Evolutionary conservation across 2,888 invertebrate species (phyloP).

Genomic region (Drosophila monieri): DNA sequence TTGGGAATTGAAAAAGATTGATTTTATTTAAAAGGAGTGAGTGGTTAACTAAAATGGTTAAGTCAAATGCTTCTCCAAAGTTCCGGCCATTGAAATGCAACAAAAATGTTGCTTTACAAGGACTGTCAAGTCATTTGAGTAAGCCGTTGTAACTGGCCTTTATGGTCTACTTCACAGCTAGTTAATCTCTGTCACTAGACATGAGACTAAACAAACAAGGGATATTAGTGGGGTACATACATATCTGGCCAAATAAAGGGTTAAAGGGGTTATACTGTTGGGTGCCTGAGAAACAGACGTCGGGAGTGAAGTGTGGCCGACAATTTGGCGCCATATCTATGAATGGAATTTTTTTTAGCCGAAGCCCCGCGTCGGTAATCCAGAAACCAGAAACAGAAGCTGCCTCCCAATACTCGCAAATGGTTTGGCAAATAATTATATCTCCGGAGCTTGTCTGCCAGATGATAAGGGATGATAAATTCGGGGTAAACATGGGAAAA

Average conservation of each 20-base stretch:
- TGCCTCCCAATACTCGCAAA: conserved; percentile 21
- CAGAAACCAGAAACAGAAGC: conserved; percentile 26
- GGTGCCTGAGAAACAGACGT: conserved; percentile 16
- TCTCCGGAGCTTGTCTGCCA: conserved; percentile 21
- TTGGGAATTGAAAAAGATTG: too few species aligned
- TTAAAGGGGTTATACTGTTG: conserved; percentile 6
- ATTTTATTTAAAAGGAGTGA: too few species aligned
- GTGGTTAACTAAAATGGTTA: too few species aligned
- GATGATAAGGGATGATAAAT: conserved; percentile 58
- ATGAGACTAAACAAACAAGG: conserved; percentile 9
- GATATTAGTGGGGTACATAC: background rate
- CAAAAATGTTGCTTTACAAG: conserved; percentile 5
- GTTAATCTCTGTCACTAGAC: conserved; percentile 25
- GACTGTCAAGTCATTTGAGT: background rate
- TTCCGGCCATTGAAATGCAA: background rate
- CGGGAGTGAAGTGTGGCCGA: conserved; percentile 9
- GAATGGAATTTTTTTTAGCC: conserved; percentile 41
- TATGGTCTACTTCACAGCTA: conserved; percentile 12
- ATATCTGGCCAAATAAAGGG: background rate
- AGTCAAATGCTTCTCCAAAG: too few species aligned
- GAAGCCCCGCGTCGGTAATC: conserved; percentile 4
- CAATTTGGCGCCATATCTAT: conserved; percentile 22
- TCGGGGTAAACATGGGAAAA: conserved; percentile 9
- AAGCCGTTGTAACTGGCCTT: conserved; percentile 20
- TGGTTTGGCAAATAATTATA: conserved; percentile 29